These are phyloP conservation scores for Bubalus kerabau DNA, from an alignment of 2,113 vertebrate species.

Conservation along the genomic window DNA sequence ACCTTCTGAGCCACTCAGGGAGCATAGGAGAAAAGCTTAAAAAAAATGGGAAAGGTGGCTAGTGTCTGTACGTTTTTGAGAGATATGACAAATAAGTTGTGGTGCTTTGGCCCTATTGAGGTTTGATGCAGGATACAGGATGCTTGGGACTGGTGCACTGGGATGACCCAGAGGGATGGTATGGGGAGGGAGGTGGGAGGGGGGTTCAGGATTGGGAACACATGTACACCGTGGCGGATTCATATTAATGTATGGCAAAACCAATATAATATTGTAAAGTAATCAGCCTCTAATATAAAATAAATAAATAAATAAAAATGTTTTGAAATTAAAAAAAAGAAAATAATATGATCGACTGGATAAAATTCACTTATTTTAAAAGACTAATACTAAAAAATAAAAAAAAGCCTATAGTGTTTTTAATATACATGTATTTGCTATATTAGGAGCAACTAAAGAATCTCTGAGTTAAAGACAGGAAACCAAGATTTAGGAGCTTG, in stretches of 20 bases:
- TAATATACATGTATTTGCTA: not conserved
- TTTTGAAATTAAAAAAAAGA: not conserved
- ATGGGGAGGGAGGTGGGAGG: too few species aligned
- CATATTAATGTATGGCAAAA: too few species aligned
- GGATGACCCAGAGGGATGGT: too few species aligned
- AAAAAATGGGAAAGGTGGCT: not conserved
- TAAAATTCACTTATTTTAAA: not conserved
- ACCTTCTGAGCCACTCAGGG: too few species aligned
- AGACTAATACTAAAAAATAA: not conserved
- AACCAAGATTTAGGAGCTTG: not conserved
- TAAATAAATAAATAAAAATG: too few species aligned
- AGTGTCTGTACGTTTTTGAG: not conserved
- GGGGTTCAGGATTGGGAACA: too few species aligned
- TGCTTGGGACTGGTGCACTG: too few species aligned
- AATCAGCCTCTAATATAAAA: too few species aligned
- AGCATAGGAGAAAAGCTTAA: not conserved
- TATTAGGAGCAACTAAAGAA: not conserved
- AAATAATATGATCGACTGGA: not conserved
- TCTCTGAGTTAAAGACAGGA: not conserved
- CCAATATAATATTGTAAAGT: too few species aligned
- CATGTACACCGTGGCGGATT: too few species aligned
- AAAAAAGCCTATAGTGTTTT: not conserved
- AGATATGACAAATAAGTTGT: not conserved
- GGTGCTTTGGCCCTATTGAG: not conserved
- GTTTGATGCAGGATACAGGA: too few species aligned